A percentile compares a stretch with the other conserved stretches of the same genome.
Conservation (phyloP, 2,113 vertebrate genomes). For the Sapajus apella region DNA sequence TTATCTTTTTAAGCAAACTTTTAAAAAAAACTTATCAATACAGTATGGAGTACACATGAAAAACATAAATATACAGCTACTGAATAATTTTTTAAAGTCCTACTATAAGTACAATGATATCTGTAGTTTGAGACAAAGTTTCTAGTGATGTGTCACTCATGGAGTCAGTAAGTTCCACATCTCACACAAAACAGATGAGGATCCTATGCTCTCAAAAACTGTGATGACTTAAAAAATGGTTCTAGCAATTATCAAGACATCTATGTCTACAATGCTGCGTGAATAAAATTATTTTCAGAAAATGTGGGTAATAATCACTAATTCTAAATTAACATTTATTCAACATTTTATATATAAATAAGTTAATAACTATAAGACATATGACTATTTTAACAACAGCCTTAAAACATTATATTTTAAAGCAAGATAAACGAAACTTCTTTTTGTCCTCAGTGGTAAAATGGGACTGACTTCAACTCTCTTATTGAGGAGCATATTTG, state of each 20-base stretch:
- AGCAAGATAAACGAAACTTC: not conserved
- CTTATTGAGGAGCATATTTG: not conserved
- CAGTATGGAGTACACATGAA: not conserved
- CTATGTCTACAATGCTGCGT: not conserved
- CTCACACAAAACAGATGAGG: not conserved
- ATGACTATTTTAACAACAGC: not conserved
- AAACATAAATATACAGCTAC: not conserved
- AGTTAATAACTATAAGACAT: not conserved
- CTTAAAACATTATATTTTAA: not conserved
- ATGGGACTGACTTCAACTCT: not conserved
- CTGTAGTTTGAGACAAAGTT: not conserved
- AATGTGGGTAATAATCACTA: not conserved
- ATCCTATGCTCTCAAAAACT: not conserved
- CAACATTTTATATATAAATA: not conserved
- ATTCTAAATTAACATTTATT: not conserved
- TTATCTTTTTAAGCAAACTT: not conserved
- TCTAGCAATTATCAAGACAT: not conserved
- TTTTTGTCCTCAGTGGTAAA: not conserved
- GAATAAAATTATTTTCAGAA: not conserved
- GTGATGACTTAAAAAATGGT: not conserved
- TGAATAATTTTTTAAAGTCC: not conserved
- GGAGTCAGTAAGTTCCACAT: not conserved
- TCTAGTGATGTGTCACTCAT: not conserved
- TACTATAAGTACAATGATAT: not conserved
- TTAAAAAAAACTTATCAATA: not conserved